Percentiles rank a stretch among this genome's conserved stretches.
These are phyloP conservation scores for Chymomyza amoena DNA, from an alignment of 2,888 invertebrate genomes.

Conservation along the genomic window DNA sequence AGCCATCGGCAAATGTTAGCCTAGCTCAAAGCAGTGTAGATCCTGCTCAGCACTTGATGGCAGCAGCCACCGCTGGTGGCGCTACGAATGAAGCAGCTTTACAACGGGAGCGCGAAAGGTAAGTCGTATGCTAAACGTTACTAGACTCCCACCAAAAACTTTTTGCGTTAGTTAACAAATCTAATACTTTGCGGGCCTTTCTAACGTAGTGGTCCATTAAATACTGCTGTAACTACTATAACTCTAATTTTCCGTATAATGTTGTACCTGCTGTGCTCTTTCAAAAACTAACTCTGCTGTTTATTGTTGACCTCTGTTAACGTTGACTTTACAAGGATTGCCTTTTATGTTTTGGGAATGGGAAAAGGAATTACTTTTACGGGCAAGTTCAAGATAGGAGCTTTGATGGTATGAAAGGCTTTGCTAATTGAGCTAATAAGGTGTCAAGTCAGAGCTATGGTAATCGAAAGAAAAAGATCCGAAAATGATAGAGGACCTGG, in stretches of 20 bases:
- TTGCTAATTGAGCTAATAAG: too few relatives aligned
- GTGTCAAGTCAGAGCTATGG: too few relatives aligned
- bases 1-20: not conserved
- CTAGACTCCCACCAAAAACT: too few relatives aligned
- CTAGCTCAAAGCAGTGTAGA: not conserved
- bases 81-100: slow-evolving; percentile 46
- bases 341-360: too few relatives aligned
- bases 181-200: not conserved
- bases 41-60: not conserved
- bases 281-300: not conserved
- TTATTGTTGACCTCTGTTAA: not conserved
- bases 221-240: not conserved
- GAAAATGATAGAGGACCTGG: too few relatives aligned
- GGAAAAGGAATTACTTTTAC: too few relatives aligned
- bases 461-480: too few relatives aligned
- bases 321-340: not conserved
- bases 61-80: slow-evolving; percentile 12
- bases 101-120: slow-evolving; percentile 56
- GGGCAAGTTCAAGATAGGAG: too few relatives aligned
- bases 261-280: not conserved
- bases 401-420: too few relatives aligned
- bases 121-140: slow-evolving; percentile 22
- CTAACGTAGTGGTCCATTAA: not conserved
- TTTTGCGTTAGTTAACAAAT: not conserved
- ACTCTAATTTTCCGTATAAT: not conserved